These are phyloP conservation scores for Elymnias hypermnestra DNA, from an alignment of 1,140 invertebrate genomes.

Conservation along the genomic window DNA sequence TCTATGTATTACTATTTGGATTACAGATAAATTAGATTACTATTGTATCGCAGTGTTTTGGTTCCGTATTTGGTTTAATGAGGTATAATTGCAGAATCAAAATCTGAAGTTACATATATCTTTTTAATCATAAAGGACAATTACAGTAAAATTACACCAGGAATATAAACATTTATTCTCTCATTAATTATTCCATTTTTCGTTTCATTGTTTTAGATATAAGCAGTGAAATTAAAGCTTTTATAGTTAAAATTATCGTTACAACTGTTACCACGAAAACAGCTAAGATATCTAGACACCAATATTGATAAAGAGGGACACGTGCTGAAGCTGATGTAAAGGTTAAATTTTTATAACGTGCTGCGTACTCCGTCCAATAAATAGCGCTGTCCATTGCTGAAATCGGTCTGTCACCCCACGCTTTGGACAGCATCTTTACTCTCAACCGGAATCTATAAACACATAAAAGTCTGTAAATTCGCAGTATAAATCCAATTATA, in stretches of 20 bases:
- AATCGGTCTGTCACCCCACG: conserved; percentile 74
- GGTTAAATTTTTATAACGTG: conserved; percentile 64
- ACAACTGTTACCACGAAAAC: conserved; percentile 13
- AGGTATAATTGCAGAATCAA: too few species aligned
- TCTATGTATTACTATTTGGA: too few species aligned
- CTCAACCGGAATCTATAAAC: conserved; percentile 46
- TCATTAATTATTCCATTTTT: background rate
- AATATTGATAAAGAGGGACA: too few species aligned
- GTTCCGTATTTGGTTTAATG: too few species aligned
- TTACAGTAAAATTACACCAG: background rate
- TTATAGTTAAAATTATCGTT: background rate
- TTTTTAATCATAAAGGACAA: too few species aligned
- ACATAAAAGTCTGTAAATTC: conserved; percentile 8
- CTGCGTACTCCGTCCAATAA: conserved; percentile 77
- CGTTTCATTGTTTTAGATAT: conserved; percentile 1
- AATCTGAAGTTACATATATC: too few species aligned
- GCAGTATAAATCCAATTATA: too few species aligned
- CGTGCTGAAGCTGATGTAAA: conserved; percentile 45
- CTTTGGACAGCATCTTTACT: conserved; percentile 72
- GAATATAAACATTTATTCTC: background rate
- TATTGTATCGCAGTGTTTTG: too few species aligned
- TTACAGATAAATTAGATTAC: too few species aligned
- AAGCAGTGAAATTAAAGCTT: background rate
- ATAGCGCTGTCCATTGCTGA: conserved; percentile 72
- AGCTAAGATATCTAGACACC: conserved; percentile 36